Evolutionary conservation across 1,140 invertebrate genomes (phyloP).

Genomic region (Tetranychus cinnabarinus): DNA sequence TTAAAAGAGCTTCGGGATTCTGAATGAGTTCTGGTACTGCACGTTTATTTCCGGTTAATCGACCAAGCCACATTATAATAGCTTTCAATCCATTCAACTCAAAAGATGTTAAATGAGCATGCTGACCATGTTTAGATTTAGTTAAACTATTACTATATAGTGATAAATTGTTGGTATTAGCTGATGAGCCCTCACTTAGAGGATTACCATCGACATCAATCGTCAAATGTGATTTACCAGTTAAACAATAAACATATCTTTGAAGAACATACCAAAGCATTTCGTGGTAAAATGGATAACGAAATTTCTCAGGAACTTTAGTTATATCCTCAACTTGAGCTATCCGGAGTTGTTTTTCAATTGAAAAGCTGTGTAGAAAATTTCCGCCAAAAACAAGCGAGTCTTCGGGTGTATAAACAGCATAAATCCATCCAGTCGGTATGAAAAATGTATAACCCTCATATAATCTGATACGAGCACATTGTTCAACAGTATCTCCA

Average conservation of each 20-base stretch:
- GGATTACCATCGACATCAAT: constrained; percentile 12
- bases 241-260: constrained; percentile 62
- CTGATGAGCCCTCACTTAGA: background rate
- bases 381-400: constrained; percentile 94
- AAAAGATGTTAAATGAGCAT: constrained; percentile 12
- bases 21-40: constrained; percentile 70
- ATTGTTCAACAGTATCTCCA: constrained; percentile 77
- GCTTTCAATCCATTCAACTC: constrained; percentile 35
- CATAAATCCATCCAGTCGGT: constrained; percentile 90
- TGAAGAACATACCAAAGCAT: constrained; percentile 95
- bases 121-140: background rate
- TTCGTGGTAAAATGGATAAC: constrained; percentile 91
- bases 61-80: constrained; percentile 72
- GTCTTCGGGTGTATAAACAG: constrained; percentile 83
- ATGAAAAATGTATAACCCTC: constrained; percentile 86
- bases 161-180: background rate
- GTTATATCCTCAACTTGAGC: constrained; percentile 81
- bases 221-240: constrained; percentile 49
- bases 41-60: constrained; percentile 62
- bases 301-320: constrained; percentile 83
- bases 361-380: constrained; percentile 80
- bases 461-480: constrained; percentile 44
- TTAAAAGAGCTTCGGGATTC: constrained; percentile 65
- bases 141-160: background rate
- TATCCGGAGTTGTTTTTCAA: constrained; percentile 36